phyloP scores from a whole-genome alignment of 2,888 invertebrate species.

The Cryptocephalus moraei region DNA sequence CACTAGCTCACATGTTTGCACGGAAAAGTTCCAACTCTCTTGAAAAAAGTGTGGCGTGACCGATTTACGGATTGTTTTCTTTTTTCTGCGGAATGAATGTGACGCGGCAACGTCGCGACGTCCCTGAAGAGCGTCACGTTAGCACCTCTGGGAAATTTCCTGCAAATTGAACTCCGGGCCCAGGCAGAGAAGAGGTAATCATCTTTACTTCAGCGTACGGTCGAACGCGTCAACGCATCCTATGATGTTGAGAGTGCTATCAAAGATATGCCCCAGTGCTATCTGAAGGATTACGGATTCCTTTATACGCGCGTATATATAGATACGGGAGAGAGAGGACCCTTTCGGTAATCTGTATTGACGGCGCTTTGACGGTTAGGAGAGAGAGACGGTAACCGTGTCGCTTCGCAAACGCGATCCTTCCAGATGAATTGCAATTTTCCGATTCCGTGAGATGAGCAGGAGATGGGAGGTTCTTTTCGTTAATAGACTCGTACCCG shows the following conservation, averaged over 20 bases:
- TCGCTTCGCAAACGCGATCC: too few relatives aligned
- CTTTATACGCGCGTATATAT: conserved; percentile 6
- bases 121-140: conserved; percentile 15
- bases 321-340: conserved; percentile 3
- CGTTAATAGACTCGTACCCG: too few relatives aligned
- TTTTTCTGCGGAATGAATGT: not conserved
- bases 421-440: too few relatives aligned
- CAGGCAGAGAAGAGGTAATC: conserved; percentile 19
- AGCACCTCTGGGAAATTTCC: conserved; percentile 29
- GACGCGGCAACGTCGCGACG: not conserved
- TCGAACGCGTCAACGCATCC: conserved; percentile 23
- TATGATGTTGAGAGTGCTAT: conserved; percentile 16
- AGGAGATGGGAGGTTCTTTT: too few relatives aligned
- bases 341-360: conserved; percentile 11
- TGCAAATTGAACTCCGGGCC: conserved; percentile 19
- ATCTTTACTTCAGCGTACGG: conserved; percentile 21
- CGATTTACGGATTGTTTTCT: too few relatives aligned
- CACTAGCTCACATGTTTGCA: too few relatives aligned
- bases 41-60: too few relatives aligned
- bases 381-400: not conserved
- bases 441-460: too few relatives aligned
- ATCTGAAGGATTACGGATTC: conserved; percentile 14
- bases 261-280: conserved; percentile 16
- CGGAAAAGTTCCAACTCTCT: too few relatives aligned
- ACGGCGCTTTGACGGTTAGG: conserved; percentile 5